Base-by-base conservation (phyloP, 2,797 vertebrate species). In the Emys orbicularis region DNA sequence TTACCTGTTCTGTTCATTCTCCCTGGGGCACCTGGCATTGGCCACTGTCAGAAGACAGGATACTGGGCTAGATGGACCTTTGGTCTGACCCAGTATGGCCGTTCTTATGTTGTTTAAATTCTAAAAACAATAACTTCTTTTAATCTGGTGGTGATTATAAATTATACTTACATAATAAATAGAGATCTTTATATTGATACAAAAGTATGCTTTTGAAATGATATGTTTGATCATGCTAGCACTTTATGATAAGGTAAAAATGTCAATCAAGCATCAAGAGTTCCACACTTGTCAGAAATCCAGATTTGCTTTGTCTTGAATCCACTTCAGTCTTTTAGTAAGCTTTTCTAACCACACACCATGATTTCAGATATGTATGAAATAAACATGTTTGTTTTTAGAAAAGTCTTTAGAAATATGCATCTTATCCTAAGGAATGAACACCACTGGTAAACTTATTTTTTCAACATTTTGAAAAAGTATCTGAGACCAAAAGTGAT, bases 301-400 rank as follows among this genome's bases (percentile, higher is more conserved):
- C 18, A 68, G 15, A 68, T 68, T 68, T 68, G 34, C 72, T 76
- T 76, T 76, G 21, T 27, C 6, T 37, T 44, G 41, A 76, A 76
- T 27, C 19, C 12, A 15, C 41, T 29, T 76, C 41, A 47, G 23
- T 21, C 10, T 47, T 29, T 47, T 47, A 27, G 41, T 76, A 47
- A 41, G 81, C 87, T 19, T 49, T 93, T 89, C 50, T 81, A 91
- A 83, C 90, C 90, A 61, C 81, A 84, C 92, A 95, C 37, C 87
- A 49, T 44, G 83, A 84, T 47, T 96, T 84, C 19, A 79, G 49
- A 9, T 90, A 84, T 93, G 47, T 85, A 96, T 93, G 88, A 93
- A 81, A 5, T 87, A 88, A 89, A 79, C 86, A 84, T n/a, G 76
- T 37, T 41, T 89, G 49, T 90, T 31, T 34, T 4, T 19, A 76